These are phyloP conservation scores for Vicugna pacos DNA, from an alignment of 2,113 vertebrate genomes.

Conservation along the genomic window DNA sequence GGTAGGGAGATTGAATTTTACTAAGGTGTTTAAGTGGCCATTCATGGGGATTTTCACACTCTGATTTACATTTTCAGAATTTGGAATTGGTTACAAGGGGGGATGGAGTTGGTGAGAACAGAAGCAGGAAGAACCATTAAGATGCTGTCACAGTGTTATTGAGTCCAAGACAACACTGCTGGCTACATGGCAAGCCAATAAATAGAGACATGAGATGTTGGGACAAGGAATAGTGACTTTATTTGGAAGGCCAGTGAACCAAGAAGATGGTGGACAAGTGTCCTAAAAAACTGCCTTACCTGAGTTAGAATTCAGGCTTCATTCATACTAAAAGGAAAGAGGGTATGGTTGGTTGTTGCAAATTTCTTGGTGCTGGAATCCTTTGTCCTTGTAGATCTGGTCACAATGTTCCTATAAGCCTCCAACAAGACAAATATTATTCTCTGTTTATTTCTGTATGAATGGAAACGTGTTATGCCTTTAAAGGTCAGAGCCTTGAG, in stretches of 20 bases:
- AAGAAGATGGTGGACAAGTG: not conserved
- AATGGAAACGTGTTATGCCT: not conserved
- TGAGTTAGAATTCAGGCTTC: not conserved
- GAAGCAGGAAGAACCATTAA: not conserved
- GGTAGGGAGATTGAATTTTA: not conserved
- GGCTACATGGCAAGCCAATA: not conserved
- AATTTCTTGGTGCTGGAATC: not conserved
- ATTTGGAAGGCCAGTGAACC: not conserved
- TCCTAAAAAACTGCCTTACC: not conserved
- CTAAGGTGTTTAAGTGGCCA: not conserved
- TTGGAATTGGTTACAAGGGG: not conserved
- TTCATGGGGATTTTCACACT: not conserved
- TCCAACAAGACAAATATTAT: not conserved
- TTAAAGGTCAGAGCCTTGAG: not conserved
- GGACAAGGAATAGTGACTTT: not conserved
- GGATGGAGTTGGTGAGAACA: not conserved
- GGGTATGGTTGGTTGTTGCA: not conserved
- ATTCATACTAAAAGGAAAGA: not conserved
- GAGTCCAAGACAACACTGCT: not conserved
- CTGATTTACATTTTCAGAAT: not conserved
- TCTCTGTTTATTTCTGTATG: not conserved
- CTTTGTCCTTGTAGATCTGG: not conserved
- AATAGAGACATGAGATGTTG: not conserved
- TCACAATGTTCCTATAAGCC: not conserved
- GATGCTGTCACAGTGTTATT: not conserved